A percentile compares a stretch with the other conserved stretches of the same genome.
Evolutionary conservation across 2,797 vertebrate genomes (phyloP).

Genomic region (Limosa lapponica): DNA sequence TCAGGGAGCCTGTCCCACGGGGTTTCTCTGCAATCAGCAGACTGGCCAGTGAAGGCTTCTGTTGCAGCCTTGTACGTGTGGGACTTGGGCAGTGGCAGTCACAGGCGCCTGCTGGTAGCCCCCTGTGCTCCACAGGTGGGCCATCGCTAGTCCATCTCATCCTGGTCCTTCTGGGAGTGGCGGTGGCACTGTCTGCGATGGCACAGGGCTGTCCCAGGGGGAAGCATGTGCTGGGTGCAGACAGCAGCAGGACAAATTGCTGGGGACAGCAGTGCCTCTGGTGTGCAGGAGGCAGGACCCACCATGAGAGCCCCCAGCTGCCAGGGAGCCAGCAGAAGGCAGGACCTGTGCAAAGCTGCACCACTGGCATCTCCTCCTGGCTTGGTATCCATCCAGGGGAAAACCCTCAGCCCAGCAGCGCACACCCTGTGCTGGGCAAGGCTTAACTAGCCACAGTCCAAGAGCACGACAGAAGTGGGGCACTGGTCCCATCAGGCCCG

Average conservation of each 20-base stretch:
- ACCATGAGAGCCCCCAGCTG: rapidly evolving
- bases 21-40: not conserved
- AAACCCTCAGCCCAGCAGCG: not conserved
- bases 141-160: rapidly evolving
- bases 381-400: not conserved
- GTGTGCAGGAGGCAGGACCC: not conserved
- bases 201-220: not conserved
- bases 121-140: not conserved
- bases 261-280: rapidly evolving
- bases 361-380: not conserved
- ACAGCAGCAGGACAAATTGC: not conserved
- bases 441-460: not conserved
- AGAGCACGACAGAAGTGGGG: not conserved
- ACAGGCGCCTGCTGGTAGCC: not conserved
- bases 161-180: not conserved
- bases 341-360: not conserved
- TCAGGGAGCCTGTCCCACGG: not conserved
- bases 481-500: not conserved
- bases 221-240: not conserved
- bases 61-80: rapidly evolving
- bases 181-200: not conserved
- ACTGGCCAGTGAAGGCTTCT: not conserved
- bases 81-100: not conserved
- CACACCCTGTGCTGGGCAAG: not conserved
- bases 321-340: not conserved